Evolutionary conservation across 2,888 invertebrate genomes (phyloP).

Genomic region (Eremobia ochroleuca): DNA sequence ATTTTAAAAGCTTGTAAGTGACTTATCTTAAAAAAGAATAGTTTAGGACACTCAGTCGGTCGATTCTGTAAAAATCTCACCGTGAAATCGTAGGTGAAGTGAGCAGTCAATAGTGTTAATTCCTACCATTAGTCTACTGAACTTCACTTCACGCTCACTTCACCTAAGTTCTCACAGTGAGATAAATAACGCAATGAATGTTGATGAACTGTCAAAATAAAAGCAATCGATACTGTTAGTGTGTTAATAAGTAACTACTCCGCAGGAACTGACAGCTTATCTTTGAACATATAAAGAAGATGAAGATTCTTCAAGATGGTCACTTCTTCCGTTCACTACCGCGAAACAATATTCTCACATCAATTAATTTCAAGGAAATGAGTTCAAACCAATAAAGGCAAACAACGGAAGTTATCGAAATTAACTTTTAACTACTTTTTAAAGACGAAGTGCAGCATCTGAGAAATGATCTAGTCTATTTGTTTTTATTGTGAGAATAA

Average conservation of each 20-base stretch:
- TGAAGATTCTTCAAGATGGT: not conserved
- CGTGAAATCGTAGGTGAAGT: no score
- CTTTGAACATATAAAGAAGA: not conserved
- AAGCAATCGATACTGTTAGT: no score
- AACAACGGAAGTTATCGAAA: slow-evolving; percentile 68
- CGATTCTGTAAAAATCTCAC: no score
- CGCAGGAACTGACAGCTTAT: not conserved
- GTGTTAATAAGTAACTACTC: no score
- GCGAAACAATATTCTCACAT: slow-evolving; percentile 38
- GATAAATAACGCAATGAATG: no score
- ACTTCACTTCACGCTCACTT: no score
- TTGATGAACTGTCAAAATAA: no score
- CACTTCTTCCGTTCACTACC: not conserved
- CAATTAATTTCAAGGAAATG: slow-evolving; percentile 55
- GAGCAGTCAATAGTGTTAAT: no score
- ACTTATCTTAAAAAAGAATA: not conserved
- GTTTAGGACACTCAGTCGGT: not conserved
- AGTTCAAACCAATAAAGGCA: slow-evolving; percentile 56
- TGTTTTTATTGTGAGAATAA: slow-evolving; percentile 71
- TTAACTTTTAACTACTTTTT: no score
- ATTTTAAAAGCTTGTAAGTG: not conserved
- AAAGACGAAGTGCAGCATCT: slow-evolving; percentile 62
- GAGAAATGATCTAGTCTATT: slow-evolving; percentile 61
- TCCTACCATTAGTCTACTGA: no score
- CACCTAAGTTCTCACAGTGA: no score